Evolutionary conservation across 2,888 invertebrate genomes (phyloP), one percentile per base, ranked within the genome.

Genomic region (Formica aserva): DNA sequence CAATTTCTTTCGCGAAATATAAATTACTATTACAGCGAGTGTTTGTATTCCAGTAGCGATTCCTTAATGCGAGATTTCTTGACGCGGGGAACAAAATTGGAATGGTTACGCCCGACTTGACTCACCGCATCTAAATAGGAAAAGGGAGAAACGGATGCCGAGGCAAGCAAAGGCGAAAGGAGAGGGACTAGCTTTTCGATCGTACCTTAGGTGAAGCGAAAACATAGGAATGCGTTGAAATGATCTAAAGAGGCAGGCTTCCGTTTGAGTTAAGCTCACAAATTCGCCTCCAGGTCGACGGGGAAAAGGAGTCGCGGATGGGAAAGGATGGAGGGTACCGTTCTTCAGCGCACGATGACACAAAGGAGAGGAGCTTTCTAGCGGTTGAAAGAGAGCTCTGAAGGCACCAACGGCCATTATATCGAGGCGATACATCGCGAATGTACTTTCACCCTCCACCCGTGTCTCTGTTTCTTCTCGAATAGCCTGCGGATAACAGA

Each of bases 401-500:
- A 55, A 72, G 74, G 60, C 38, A 72, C 62, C 74, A 82, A 78
- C 67, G 81, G 74, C 84, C 84, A 74, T 84, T 69, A 74, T 82
- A 84, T 45, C 81, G 66, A 63, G 65, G 74, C 84, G 66, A 84
- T 81, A 81, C 72, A 81, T 81, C 66, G 72, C 48, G 38, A 38
- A 67, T 69, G 32, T 71, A 69, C 57, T 81, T 72, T 15, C 60
- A 57, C 65, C 74, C 71, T 60, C 26, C 63, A 18, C 66, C n/a
- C 52, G 8, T 2, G n/a, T 52, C 29, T 65, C 81, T 76, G 72
- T 81, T 81, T 84, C 81, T 60, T 60, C 74, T 67, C 67, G 67
- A 84, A 81, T 84, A 74, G 81, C 84, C 84, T 45, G 55, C 74
- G 84, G 84, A 84, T 84, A 84, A 55, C 35, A 48, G 38, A 67